Base-by-base conservation (phyloP, 2,797 vertebrate species). In the Lateolabrax maculatus region DNA sequence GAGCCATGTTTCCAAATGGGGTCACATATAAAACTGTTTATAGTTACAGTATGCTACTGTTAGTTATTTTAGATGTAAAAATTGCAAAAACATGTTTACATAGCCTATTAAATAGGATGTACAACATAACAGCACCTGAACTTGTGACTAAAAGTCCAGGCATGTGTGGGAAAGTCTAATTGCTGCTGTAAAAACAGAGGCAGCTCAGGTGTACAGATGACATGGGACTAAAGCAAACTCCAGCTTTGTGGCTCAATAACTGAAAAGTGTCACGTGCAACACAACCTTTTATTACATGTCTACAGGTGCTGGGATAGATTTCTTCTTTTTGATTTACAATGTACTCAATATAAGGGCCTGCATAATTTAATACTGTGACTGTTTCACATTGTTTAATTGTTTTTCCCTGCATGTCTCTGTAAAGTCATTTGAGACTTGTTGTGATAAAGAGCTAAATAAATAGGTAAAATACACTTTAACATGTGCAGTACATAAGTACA, bases 141-240 rank as follows among this genome's bases (percentile, higher is more conserved):
- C 61, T 80, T 71, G 68, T 8, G 13, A 63, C 43, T 25, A 5
- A 27, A 48, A 39, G n/a, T 66, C 18, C 11, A 60, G 18, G 2
- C 25, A 61, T 0, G 1, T 48, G 51, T 63, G 8, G 0, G 9
- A 3, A 64, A 2, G 0, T 52, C 39, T 49, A 19, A 60, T 31
- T 67, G 69, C n/a, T 52, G 43, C 41, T 66, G 51, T 80, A 53
- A 60, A 87, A 46, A 57, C 10, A 51, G 43, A 57, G 2, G 29
- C 36, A 67, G n/a, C 6, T 73, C 64, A 51, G 2, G 11, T 69
- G 41, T 51, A 53, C 0, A 46, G 34, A 39, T 29, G 18, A 13
- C 23, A 79, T 11, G 4, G 37, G 29, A 70, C 44, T 9, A 31
- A 36, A 44, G 25, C 16, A 0, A 73, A 77, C 8, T 70, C n/a